phyloP scores from a whole-genome alignment of 2,113 vertebrate genomes.

The Phasianus colchicus region DNA sequence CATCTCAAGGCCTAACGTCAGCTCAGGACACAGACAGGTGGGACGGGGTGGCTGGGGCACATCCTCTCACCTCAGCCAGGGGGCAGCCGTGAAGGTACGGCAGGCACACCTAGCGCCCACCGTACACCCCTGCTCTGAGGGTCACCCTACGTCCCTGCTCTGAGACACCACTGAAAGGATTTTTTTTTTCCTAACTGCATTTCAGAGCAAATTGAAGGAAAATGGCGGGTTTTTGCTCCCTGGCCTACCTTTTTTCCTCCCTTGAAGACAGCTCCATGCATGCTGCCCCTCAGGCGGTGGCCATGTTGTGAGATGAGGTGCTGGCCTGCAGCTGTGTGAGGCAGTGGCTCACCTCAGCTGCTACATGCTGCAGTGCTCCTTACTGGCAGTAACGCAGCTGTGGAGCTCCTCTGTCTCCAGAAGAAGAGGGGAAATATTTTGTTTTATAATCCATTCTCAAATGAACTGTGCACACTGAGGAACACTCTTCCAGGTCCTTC shows the following conservation, averaged over 20 bases:
- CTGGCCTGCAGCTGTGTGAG: too few relatives aligned
- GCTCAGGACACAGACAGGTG: neutral
- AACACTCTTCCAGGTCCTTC: too few relatives aligned
- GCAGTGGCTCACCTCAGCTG: neutral
- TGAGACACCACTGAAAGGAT: fast-evolving
- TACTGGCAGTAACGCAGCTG: neutral
- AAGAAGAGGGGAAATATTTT: neutral
- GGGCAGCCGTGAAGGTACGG: neutral
- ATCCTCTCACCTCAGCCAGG: neutral
- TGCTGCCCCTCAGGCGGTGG: neutral
- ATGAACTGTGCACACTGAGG: neutral
- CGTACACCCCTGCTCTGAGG: fast-evolving
- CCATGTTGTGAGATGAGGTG: neutral
- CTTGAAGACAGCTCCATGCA: neutral
- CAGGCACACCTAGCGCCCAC: fast-evolving
- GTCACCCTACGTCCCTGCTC: too few relatives aligned
- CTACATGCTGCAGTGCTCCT: neutral
- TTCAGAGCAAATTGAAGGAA: neutral
- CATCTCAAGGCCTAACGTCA: too few relatives aligned
- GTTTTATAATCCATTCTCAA: neutral
- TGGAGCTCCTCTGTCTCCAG: neutral
- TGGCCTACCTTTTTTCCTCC: neutral
- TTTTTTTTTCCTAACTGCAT: neutral
- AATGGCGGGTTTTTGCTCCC: neutral
- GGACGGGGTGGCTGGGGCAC: neutral